phyloP scores from a whole-genome alignment of 2,888 invertebrate species.

The Ennomos fuscantarius region DNA sequence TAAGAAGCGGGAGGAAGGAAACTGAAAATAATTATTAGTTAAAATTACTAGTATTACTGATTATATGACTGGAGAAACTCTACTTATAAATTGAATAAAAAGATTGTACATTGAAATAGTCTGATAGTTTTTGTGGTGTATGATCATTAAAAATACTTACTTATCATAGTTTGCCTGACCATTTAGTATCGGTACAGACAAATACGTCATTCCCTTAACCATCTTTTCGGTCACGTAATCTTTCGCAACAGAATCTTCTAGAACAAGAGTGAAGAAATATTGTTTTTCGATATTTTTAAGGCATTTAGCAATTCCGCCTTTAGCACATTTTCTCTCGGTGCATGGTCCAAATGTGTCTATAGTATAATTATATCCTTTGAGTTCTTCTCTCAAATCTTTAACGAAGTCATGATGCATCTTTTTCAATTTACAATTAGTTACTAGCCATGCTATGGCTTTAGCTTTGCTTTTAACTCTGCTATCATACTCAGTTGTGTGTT shows the following conservation, averaged over 20 bases:
- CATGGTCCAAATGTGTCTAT: slow-evolving; percentile 67
- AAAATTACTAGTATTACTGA: no score
- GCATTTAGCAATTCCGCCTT: slow-evolving; percentile 53
- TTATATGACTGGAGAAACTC: no score
- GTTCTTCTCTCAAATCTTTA: slow-evolving; percentile 56
- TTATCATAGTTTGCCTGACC: slow-evolving; percentile 63
- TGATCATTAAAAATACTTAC: slow-evolving; percentile 44
- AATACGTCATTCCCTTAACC: slow-evolving; percentile 57
- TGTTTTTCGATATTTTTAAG: slow-evolving; percentile 61
- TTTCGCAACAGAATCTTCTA: slow-evolving; percentile 63
- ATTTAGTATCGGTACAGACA: slow-evolving; percentile 66
- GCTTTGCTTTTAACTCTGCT: slow-evolving; percentile 51
- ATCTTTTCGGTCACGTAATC: slow-evolving; percentile 68
- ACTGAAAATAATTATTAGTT: slow-evolving; percentile 49
- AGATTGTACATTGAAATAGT: no score
- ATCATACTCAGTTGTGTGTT: slow-evolving; percentile 42
- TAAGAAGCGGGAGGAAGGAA: slow-evolving; percentile 73
- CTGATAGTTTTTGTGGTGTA: no score
- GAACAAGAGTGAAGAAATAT: slow-evolving; percentile 68
- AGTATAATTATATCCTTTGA: slow-evolving; percentile 62
- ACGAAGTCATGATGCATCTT: slow-evolving; percentile 57
- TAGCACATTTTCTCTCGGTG: slow-evolving; percentile 59
- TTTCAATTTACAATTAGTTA: slow-evolving; percentile 62
- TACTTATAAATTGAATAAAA: no score
- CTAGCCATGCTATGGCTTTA: slow-evolving; percentile 68